These are phyloP conservation scores for Bombus pyrosoma DNA, from an alignment of 1,140 invertebrate genomes.

Conservation along the genomic window DNA sequence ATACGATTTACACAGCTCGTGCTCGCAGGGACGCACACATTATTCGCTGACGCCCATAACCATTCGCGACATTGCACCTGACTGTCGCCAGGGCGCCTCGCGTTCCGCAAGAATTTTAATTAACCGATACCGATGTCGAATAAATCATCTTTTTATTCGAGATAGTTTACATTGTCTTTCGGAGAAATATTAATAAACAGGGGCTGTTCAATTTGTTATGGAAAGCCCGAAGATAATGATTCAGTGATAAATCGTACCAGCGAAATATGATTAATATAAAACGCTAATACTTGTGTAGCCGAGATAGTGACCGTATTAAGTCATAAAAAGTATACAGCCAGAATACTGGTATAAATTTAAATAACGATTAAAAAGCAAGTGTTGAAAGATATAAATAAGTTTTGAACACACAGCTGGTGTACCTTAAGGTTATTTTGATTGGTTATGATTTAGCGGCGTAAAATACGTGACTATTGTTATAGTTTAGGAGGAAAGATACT, in stretches of 20 bases:
- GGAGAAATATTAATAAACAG: background rate
- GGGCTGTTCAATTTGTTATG: background rate
- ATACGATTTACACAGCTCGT: slow-evolving; percentile 81
- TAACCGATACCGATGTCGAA: background rate
- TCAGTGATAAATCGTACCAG: background rate
- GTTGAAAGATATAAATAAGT: background rate
- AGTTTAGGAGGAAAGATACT: background rate
- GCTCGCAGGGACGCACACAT: slow-evolving; percentile 69
- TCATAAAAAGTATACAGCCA: no score
- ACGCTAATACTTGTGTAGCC: background rate
- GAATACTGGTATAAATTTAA: no score
- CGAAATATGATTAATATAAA: background rate
- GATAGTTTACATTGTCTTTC: background rate
- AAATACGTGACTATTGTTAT: background rate
- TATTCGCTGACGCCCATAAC: slow-evolving; percentile 56
- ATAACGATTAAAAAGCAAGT: no score
- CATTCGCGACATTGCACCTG: slow-evolving; percentile 60
- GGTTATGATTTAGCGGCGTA: background rate
- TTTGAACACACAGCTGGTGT: no score
- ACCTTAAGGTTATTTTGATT: no score
- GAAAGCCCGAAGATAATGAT: background rate
- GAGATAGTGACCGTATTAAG: no score
- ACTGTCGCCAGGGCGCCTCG: slow-evolving; percentile 29
- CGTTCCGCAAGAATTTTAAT: slow-evolving; percentile 30
- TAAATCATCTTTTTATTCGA: background rate